Evolutionary conservation across 2,113 vertebrate species (phyloP).

Genomic region (Lanius ludovicianus): DNA sequence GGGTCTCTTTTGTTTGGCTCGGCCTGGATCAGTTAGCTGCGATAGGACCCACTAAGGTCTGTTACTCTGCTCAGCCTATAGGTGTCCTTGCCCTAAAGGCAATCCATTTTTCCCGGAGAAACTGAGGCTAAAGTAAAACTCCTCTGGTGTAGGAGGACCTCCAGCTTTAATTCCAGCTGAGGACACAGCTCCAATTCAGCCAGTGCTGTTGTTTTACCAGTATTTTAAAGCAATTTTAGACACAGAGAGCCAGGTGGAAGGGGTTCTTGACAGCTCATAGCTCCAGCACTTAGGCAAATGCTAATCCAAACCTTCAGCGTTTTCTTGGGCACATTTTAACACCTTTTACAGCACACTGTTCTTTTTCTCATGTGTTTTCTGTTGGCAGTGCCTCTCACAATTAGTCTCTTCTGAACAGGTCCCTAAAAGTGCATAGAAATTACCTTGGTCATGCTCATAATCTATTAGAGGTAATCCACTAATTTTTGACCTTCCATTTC

Average conservation of each 20-base stretch:
- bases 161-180: not conserved
- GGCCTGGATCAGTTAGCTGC: not conserved
- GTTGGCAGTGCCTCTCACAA: not conserved
- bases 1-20: not conserved
- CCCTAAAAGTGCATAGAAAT: conserved; percentile 40
- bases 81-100: not conserved
- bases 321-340: not conserved
- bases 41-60: not conserved
- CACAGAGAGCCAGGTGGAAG: not conserved
- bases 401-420: conserved; percentile 11
- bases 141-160: not conserved
- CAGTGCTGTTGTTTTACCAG: not conserved
- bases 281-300: not conserved
- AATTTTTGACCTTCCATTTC: conserved; percentile 41
- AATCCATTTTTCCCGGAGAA: conserved; percentile 3
- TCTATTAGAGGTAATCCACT: conserved; percentile 19
- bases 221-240: not conserved
- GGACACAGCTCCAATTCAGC: not conserved
- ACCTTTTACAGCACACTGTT: not conserved
- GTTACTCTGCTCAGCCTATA: not conserved
- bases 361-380: conserved; percentile 4
- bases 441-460: conserved; percentile 23
- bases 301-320: not conserved
- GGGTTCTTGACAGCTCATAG: not conserved
- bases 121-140: not conserved